Base-by-base conservation (phyloP, 53 echinoderm and acorn worm genomes). In the Astropecten irregularis region DNA sequence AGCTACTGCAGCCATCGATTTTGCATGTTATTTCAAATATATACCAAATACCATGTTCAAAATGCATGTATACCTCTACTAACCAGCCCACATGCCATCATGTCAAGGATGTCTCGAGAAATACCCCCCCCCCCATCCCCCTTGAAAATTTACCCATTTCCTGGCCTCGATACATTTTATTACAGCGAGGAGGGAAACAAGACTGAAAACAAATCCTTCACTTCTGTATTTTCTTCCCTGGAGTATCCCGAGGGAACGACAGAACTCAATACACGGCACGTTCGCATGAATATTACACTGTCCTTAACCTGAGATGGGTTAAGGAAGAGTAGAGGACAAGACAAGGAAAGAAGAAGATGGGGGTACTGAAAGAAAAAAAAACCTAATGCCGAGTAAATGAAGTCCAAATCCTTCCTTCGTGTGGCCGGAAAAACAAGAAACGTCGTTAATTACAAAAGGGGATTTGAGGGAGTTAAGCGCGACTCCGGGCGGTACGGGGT, bases 361-460 rank as follows among this genome's bases (percentile, higher is more conserved):
- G 48, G 8, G 8, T 9, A 14, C 8, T 9, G 14, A 46, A 10
- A 22, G n/a, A 67, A 25, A 68, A 26, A 3, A 21, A 4, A 11
- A 14, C 70, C 32, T 79, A 79, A 79, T 79, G 62, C 79, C 79
- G 31, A 30, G 20, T 62, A 79, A 79, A 79, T 79, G 79, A 79
- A 79, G 48, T 79, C 79, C 32, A 79, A 79, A 79, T 79, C 79
- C 62, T 18, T n/a, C 61, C 32, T 40, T 79, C 62, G 79, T 79
- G 79, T 21, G 61, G 42, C 61, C 79, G 29, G 79, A 46, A 79
- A 79, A 79, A 62, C 79, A 79, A 79, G 79, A 79, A 62, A 48
- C 79, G 79, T 79, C 79, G 48, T 79, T 79, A 79, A 79, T 79
- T 79, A 79, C 79, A 79, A 46, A 20, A 62, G 34, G 62, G 79